phyloP scores from a whole-genome alignment of 1,140 invertebrate species.

The Penaeus japonicus region DNA sequence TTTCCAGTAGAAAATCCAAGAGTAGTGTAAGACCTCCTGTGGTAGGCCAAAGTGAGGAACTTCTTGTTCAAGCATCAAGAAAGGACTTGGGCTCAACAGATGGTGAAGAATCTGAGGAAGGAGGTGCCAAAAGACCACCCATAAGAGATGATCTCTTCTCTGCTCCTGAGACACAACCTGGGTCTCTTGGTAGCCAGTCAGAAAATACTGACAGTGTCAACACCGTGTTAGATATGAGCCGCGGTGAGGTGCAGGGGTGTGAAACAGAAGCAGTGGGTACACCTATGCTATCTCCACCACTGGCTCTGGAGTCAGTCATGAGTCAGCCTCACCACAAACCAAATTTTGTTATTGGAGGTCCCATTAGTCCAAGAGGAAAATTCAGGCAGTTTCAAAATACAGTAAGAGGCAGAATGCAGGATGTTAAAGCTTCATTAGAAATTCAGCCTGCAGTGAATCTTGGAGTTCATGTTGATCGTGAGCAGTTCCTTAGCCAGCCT shows the following conservation, averaged over 20 bases:
- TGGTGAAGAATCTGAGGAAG: slow-evolving; percentile 47
- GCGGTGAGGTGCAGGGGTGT: slow-evolving; percentile 48
- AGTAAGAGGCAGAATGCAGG: slow-evolving; percentile 43
- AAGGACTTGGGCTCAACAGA: slow-evolving; percentile 50
- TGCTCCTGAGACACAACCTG: slow-evolving; percentile 16
- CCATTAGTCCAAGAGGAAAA: slow-evolving; percentile 42
- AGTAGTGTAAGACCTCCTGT: slow-evolving; percentile 26
- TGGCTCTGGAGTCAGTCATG: not conserved
- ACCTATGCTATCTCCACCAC: not conserved
- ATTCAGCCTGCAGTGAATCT: not conserved
- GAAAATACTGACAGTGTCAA: slow-evolving; percentile 49
- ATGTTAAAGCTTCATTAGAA: slow-evolving; percentile 38
- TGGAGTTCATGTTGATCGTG: slow-evolving; percentile 15
- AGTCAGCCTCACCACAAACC: slow-evolving; percentile 25
- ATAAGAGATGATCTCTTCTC: not conserved
- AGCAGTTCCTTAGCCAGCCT: slow-evolving; percentile 34
- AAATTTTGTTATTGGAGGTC: slow-evolving; percentile 46
- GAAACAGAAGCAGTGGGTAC: slow-evolving; percentile 31
- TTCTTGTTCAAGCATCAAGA: not conserved
- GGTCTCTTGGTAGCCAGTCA: slow-evolving; percentile 45
- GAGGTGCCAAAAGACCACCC: not conserved
- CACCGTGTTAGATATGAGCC: slow-evolving; percentile 41
- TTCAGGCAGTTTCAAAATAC: slow-evolving; percentile 41
- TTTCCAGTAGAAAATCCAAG: not conserved
- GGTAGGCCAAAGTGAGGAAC: slow-evolving; percentile 46